A percentile compares a stretch with the other conserved stretches of the same genome.
Conservation (phyloP, 2,797 vertebrate species). For the Channallabes apus region DNA sequence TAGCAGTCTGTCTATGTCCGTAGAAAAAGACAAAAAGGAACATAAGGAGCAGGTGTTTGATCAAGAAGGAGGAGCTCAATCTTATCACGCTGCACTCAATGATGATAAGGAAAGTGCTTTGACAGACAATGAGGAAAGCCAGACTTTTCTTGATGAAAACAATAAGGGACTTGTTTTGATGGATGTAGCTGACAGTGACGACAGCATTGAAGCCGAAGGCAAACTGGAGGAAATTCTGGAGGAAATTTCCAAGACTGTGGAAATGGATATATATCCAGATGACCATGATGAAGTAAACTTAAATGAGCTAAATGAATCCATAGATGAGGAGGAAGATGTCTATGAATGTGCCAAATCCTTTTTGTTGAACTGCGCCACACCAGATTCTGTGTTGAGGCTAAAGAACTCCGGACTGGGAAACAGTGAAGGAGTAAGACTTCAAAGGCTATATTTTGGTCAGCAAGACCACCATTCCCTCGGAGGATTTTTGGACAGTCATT, state of each 20-base stretch:
- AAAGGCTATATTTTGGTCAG: conserved; percentile 69
- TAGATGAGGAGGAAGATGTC: conserved; percentile 59
- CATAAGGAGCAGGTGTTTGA: conserved; percentile 26
- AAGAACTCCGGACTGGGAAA: conserved; percentile 66
- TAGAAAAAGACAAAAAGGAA: conserved; percentile 26
- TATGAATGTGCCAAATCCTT: conserved; percentile 65
- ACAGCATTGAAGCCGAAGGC: conserved; percentile 9
- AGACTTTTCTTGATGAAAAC: conserved; percentile 25
- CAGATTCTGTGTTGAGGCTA: conserved; percentile 76
- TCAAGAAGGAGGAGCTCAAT: conserved; percentile 32
- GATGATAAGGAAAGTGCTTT: not conserved
- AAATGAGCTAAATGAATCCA: conserved; percentile 24
- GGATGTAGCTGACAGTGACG: conserved; percentile 37
- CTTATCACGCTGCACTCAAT: conserved; percentile 35
- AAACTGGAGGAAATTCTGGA: conserved; percentile 7
- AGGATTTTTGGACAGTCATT: conserved; percentile 65
- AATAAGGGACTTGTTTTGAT: conserved; percentile 33
- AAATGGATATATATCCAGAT: conserved; percentile 46
- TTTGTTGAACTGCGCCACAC: conserved; percentile 76
- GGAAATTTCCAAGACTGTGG: not conserved
- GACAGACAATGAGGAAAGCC: conserved; percentile 14
- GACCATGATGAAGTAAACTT: conserved; percentile 49
- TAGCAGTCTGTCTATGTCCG: not conserved
- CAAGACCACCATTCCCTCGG: conserved; percentile 72
- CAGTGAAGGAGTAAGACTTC: conserved; percentile 67